phyloP scores from a whole-genome alignment of 2,797 vertebrate species.

The Chelon auratus region DNA sequence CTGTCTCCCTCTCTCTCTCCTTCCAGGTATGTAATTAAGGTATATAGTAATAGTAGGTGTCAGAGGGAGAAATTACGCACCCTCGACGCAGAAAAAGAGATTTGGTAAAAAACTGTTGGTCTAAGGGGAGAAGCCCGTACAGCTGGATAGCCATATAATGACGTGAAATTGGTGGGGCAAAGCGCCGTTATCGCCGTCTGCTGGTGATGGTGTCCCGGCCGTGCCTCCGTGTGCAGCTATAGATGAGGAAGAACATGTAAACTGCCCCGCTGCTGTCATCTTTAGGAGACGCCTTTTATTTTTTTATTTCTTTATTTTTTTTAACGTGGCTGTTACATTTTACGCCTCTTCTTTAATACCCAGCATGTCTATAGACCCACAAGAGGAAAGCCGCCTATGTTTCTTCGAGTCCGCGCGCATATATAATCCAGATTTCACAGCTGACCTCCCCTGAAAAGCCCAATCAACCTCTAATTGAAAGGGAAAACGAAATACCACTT shows the following conservation, averaged over 20 bases:
- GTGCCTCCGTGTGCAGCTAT: neutral
- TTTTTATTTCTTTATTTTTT: too few relatives aligned
- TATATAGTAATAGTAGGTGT: slow-evolving; percentile 50
- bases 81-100: slow-evolving; percentile 34
- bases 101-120: slow-evolving; percentile 34
- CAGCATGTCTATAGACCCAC: slow-evolving; percentile 4
- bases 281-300: neutral
- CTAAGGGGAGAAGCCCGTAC: slow-evolving; percentile 45
- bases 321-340: neutral
- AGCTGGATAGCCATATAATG: slow-evolving; percentile 51
- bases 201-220: slow-evolving; percentile 79
- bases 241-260: slow-evolving; percentile 17
- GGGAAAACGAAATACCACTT: slow-evolving; percentile 96
- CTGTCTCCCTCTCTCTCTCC: slow-evolving; percentile 4
- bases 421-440: slow-evolving; percentile 99
- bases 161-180: slow-evolving; percentile 52
- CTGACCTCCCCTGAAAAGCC: slow-evolving; percentile 99
- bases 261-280: slow-evolving; percentile 1
- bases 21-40: slow-evolving; percentile 53
- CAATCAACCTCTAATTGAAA: slow-evolving; percentile 99
- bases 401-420: slow-evolving; percentile 83
- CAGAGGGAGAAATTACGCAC: slow-evolving; percentile 39
- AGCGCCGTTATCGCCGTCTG: slow-evolving; percentile 91
- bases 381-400: slow-evolving; percentile 28
- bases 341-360: slow-evolving; percentile 16